Percentiles rank a stretch among this genome's conserved stretches.
These are phyloP conservation scores for Meloidogyne hapla DNA, from an alignment of 1,140 invertebrate species.

Conservation along the genomic window DNA sequence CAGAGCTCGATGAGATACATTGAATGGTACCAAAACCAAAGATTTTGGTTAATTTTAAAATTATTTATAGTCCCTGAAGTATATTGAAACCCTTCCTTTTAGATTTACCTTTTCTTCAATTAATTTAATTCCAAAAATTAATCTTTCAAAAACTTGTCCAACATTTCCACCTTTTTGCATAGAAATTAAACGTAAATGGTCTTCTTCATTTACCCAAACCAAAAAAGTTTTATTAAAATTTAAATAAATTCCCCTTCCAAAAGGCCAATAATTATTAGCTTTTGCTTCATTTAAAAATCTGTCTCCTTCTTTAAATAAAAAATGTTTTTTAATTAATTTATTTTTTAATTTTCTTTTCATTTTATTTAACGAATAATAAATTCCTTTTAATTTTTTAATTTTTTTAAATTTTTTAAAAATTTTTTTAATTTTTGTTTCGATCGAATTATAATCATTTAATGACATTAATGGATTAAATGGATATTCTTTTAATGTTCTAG, in stretches of 20 bases:
- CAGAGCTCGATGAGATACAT: no score
- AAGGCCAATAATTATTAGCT: constrained; percentile 86
- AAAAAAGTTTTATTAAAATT: constrained; percentile 77
- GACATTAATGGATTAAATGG: constrained; percentile 76
- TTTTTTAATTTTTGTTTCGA: constrained; percentile 51
- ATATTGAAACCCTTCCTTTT: no score
- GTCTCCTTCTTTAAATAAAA: constrained; percentile 87
- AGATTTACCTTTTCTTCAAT: constrained; percentile 71
- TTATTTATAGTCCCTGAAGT: no score
- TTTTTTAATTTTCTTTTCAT: constrained; percentile 57
- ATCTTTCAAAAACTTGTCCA: constrained; percentile 76
- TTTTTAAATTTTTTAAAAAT: constrained; percentile 53
- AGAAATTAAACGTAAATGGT: constrained; percentile 90
- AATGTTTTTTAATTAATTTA: constrained; percentile 73
- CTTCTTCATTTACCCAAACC: constrained; percentile 96
- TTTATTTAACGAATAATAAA: constrained; percentile 37
- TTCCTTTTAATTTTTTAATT: constrained; percentile 76
- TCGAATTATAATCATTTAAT: constrained; percentile 65
- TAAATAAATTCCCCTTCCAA: constrained; percentile 81
- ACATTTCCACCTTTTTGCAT: constrained; percentile 77
- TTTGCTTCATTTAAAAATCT: constrained; percentile 75
- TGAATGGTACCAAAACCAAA: no score
- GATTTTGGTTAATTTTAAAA: no score
- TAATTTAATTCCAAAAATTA: constrained; percentile 73
- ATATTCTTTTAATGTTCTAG: constrained; percentile 81